A percentile compares a stretch with the other conserved stretches of the same genome.
Evolutionary conservation across 2,797 vertebrate species (phyloP).

Genomic region (Syndactyla subalaris): DNA sequence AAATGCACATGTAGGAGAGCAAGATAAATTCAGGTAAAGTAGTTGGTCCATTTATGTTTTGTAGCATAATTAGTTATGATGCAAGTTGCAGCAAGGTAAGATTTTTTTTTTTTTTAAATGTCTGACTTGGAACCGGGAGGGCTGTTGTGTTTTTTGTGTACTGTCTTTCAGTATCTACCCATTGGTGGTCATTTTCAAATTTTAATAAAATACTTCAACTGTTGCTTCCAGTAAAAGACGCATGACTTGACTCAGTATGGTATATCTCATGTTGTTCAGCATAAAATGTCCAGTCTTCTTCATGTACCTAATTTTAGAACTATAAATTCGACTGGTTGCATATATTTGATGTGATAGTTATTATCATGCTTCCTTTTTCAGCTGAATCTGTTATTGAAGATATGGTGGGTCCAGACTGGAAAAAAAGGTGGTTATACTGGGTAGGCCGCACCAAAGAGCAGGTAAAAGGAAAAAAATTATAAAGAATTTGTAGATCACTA

Average conservation of each 20-base stretch:
- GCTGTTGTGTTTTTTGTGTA: neutral
- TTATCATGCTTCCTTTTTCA: slow-evolving; percentile 50
- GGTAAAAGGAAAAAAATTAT: slow-evolving; percentile 70
- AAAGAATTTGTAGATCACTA: neutral
- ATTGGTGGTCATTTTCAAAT: neutral
- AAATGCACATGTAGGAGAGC: neutral
- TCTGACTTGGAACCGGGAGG: neutral
- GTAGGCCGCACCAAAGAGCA: slow-evolving; percentile 91
- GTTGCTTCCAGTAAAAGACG: neutral
- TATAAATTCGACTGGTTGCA: neutral
- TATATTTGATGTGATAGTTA: neutral
- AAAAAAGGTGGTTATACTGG: slow-evolving; percentile 93
- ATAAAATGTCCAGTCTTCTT: neutral
- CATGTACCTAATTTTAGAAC: neutral
- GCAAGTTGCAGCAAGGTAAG: neutral
- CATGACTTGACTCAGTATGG: neutral
- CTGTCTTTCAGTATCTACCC: neutral
- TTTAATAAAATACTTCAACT: neutral
- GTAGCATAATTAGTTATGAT: neutral
- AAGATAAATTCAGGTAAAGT: neutral
- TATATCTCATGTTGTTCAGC: neutral
- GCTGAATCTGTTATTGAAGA: slow-evolving; percentile 93
- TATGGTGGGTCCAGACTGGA: slow-evolving; percentile 98
- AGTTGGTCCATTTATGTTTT: neutral
- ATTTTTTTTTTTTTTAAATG: neutral